A percentile compares a stretch with the other conserved stretches of the same genome.
Evolutionary conservation across 2,888 invertebrate species (phyloP).

Genomic region (Ormyrus rosae): DNA sequence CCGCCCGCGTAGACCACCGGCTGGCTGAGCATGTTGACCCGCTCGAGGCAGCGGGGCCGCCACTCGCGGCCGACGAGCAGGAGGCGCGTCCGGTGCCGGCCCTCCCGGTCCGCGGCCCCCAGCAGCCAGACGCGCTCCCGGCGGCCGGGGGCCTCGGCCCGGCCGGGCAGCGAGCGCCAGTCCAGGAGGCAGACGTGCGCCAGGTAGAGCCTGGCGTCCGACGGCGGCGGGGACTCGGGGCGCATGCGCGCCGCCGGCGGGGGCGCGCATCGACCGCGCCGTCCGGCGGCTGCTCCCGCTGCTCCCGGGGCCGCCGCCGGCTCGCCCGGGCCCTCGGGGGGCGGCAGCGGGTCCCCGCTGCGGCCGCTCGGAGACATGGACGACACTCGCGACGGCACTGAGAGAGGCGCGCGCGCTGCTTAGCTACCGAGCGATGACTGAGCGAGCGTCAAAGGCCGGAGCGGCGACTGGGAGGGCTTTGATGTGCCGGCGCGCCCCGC

Average conservation of each 20-base stretch:
- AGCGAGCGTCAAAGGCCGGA: slow-evolving; percentile 75
- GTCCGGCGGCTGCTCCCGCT: background rate
- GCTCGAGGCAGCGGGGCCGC: slow-evolving; percentile 74
- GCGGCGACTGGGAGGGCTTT: slow-evolving; percentile 74
- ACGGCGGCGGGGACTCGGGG: too few relatives aligned
- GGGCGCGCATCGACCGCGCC: background rate
- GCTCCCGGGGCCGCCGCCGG: background rate
- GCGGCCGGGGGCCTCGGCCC: slow-evolving; percentile 21
- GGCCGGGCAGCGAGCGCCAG: slow-evolving; percentile 74
- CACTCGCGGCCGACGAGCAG: slow-evolving; percentile 76
- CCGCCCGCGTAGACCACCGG: slow-evolving; percentile 77
- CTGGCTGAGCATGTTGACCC: slow-evolving; percentile 77
- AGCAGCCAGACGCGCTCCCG: slow-evolving; percentile 72
- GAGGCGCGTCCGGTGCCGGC: slow-evolving; percentile 75
- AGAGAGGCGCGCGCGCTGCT: slow-evolving; percentile 65
- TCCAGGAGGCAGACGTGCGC: slow-evolving; percentile 74
- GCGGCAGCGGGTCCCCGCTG: background rate
- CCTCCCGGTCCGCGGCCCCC: slow-evolving; percentile 76
- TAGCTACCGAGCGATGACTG: slow-evolving; percentile 74
- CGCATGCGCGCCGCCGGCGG: too few relatives aligned
- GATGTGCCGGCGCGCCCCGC: slow-evolving; percentile 74
- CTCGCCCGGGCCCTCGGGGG: background rate
- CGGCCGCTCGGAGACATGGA: background rate
- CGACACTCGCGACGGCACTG: slow-evolving; percentile 19
- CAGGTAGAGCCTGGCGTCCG: slow-evolving; percentile 67